Evolutionary conservation across 2,797 vertebrate species (phyloP), one percentile per base, ranked within the genome.

Genomic region (Falco columbarius): DNA sequence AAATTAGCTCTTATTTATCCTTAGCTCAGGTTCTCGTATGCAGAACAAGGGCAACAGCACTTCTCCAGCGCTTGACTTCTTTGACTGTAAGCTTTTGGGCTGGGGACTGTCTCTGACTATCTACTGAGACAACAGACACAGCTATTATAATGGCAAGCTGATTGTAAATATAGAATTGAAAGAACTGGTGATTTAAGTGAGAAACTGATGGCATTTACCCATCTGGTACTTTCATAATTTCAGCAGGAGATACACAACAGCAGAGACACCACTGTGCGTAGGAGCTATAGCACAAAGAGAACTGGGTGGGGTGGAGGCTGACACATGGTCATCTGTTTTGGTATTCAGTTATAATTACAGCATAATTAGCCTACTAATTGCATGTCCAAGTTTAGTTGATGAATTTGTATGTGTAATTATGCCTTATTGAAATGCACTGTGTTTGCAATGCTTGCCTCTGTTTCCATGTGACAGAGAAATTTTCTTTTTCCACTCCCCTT

Each of bases 341-440:
- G 49, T 47, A 86, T 92, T 97, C 79, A 94, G 26, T 81, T 93
- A 93, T 67, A 96, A 65, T 95, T 52, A 84, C 49, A 97, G 65
- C 23, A 86, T 92, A 93, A 97, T 96, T 93, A 90, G 54, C 32
- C 74, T 38, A 88, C 93, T 96, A 90, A 95, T 58, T 96, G 54
- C 61, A 72, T 93, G 61, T 32, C 77, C 89, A 95, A 83, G 91
- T 90, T 95, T 90, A 93, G 92, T 86, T 46, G 63, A 81, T 90
- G 55, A 86, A 90, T 94, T 96, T 93, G 66, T 76, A 80, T 74
- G 58, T 91, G 47, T 93, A 91, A 92, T 97, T 90, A 86, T 66
- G 59, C 80, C 72, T 94, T 95, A 91, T 81, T 93, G 86, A 97
- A 96, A 95, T 86, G 86, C 49, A 76, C 20, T 70, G 49, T 49